Evolutionary conservation across 2,888 invertebrate genomes (phyloP).

Genomic region (Nyleta sp.): DNA sequence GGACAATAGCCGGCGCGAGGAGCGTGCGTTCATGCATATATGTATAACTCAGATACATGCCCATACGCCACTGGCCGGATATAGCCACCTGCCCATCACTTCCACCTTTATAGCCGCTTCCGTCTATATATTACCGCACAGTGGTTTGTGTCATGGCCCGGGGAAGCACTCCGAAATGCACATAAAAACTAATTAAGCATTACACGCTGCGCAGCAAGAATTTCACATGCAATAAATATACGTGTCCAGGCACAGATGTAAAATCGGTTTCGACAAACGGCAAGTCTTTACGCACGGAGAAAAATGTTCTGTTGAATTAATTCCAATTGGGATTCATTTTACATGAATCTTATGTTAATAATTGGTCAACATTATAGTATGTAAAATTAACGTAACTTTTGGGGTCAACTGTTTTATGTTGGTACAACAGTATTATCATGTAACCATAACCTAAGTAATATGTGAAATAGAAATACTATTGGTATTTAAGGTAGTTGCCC

Average conservation of each 20-base stretch:
- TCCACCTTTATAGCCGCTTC: conserved; percentile 71
- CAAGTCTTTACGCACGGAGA: too few species aligned
- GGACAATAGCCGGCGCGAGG: conserved; percentile 76
- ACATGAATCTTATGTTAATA: too few species aligned
- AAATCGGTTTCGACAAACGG: conserved; percentile 12
- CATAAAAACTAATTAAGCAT: conserved; percentile 60
- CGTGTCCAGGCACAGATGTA: conserved; percentile 29
- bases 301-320: too few species aligned
- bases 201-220: conserved; percentile 36
- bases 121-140: conserved; percentile 69
- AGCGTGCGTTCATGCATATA: conserved; percentile 73
- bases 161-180: conserved; percentile 62
- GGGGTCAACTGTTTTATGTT: too few species aligned
- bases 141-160: conserved; percentile 71
- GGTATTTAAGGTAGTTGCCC: too few species aligned
- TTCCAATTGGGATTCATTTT: too few species aligned
- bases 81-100: conserved; percentile 79
- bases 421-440: too few species aligned
- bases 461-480: too few species aligned
- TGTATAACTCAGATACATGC: conserved; percentile 65
- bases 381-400: too few species aligned
- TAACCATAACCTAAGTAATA: too few species aligned
- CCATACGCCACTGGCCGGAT: conserved; percentile 76
- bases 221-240: conserved; percentile 41
- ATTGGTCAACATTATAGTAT: too few species aligned